Base-by-base conservation (phyloP, 2,797 vertebrate species). In the Dryobates pubescens region DNA sequence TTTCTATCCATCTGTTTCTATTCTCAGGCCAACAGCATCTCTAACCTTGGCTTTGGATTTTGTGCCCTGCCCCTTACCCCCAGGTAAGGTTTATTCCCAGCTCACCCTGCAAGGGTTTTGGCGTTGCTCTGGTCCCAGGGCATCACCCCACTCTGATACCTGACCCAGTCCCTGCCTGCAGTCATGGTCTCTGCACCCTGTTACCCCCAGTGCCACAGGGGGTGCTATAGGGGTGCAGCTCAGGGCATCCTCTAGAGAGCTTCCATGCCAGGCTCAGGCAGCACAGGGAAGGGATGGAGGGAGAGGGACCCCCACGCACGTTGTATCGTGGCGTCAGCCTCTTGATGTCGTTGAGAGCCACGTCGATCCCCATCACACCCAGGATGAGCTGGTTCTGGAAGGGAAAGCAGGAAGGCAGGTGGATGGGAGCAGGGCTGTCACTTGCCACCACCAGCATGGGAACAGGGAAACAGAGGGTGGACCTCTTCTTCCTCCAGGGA, bases 331-430 rank as follows among this genome's bases (percentile, higher is more conserved):
- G 99, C 0, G 99, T 99, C 97, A 99, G 98, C 96, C 96, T 99
- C 96, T 99, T 99, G 97, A 99, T 99, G 97, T 99, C 99, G 13
- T 98, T 99, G 85, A 99, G 98, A 64, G 99, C 98, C 59, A 99
- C 98, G 7, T 99, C 99, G 2, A 99, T 99, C 69, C 99, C 99
- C 99, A 99, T 99, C 91, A 99, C 99, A 0, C 99, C 99, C 26
- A 99, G 98, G 96, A 99, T 99, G 84, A 99, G 98, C 98, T 99
- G 99, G 97, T 99, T 99, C 99, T 99, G 98, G 43, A 92, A 93
- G 54, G 30, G 90, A 88, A 91, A 0, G 4, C 59, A 64, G n/a
- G 20, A 6, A 45, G 30, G 54, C 34, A 71, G 27, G 54, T 0
- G 3, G 11, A 38, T 67, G 64, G 65, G n/a, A 88, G n/a, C 69